Evolutionary conservation across 2,888 invertebrate species (phyloP).

Genomic region (Biston stratarius): DNA sequence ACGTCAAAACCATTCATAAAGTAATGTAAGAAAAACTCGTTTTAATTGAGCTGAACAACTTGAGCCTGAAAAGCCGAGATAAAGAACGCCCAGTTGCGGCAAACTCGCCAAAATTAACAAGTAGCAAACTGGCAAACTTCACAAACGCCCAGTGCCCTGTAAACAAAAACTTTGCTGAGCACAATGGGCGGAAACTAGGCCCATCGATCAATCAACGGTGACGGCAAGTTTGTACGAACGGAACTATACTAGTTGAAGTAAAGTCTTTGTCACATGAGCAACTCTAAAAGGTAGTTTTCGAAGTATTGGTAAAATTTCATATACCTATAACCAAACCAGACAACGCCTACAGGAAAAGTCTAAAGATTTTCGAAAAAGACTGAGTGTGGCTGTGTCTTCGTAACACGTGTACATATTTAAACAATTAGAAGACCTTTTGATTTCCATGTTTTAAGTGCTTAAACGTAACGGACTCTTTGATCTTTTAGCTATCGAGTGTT

Average conservation of each 20-base stretch:
- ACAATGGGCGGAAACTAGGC: slow-evolving; percentile 51
- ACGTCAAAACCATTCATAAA: slow-evolving; percentile 15
- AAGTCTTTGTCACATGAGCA: slow-evolving; percentile 32
- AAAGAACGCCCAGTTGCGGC: slow-evolving; percentile 41
- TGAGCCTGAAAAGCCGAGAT: slow-evolving; percentile 44
- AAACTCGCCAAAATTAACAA: slow-evolving; percentile 48
- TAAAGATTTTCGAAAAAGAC: neutral
- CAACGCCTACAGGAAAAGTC: neutral
- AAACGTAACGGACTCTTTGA: no score
- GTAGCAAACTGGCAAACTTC: slow-evolving; percentile 45
- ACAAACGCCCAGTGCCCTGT: slow-evolving; percentile 49
- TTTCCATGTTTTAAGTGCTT: no score
- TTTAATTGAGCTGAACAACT: slow-evolving; percentile 21
- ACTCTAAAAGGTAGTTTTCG: slow-evolving; percentile 12
- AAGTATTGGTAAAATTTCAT: slow-evolving; percentile 6
- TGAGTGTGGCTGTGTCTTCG: no score
- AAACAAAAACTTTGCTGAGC: slow-evolving; percentile 71
- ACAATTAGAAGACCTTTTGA: no score
- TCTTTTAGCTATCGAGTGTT: no score
- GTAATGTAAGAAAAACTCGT: slow-evolving; percentile 16
- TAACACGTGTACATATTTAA: no score
- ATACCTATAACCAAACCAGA: neutral
- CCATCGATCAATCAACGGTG: slow-evolving; percentile 70
- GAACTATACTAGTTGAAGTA: slow-evolving; percentile 32
- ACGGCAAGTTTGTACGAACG: slow-evolving; percentile 58